Base-by-base conservation (phyloP, 2,113 vertebrate genomes). In the Periophthalmus modestus region DNA sequence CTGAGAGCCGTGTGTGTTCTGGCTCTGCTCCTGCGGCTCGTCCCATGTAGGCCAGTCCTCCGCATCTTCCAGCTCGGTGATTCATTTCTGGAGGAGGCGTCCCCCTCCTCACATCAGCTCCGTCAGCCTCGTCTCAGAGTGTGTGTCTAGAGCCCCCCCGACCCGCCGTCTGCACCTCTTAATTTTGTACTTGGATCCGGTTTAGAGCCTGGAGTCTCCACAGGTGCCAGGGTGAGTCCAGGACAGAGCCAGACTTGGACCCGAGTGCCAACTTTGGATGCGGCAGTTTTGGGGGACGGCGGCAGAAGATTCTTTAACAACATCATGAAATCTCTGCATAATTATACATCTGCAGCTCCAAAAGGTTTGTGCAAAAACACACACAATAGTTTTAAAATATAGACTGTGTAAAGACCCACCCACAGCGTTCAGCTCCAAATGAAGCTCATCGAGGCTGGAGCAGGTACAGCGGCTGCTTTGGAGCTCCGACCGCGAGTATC, bases 1-100 rank as follows among this genome's bases (percentile, higher is more conserved):
- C 85, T 58, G 16, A 74, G 84, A 83, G 78, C 85, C 88, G 82
- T 88, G 81, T 77, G 87, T 72, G 86, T 79, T 75, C 81, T 88
- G 84, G 87, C 87, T 85, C 66, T 18, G 39, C 39, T 43, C 7
- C 63, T 75, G 76, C 82, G 80, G 77, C 73, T 84, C 73, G 79
- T 85, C 89, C 83, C 81, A 85, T 91, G 85, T 81, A 90, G 89
- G 84, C 84, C 82, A 87, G 88, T 82, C 81, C 89, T 91, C 87
- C 87, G 85, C 87, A 90, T 89, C 80, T 84, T 89, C 83, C 83
- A 88, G 75, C 76, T 83, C 88, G 80, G 77, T 85, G 86, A 91
- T 90, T 90, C 86, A 89, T 88, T 88, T 89, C 85, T 89, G 72
- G 83, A 87, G 84, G 66, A 89, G 72, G 72, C 67, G 19, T 73